Evolutionary conservation across 2,888 invertebrate species (phyloP).

Genomic region (Microplitis manilae): DNA sequence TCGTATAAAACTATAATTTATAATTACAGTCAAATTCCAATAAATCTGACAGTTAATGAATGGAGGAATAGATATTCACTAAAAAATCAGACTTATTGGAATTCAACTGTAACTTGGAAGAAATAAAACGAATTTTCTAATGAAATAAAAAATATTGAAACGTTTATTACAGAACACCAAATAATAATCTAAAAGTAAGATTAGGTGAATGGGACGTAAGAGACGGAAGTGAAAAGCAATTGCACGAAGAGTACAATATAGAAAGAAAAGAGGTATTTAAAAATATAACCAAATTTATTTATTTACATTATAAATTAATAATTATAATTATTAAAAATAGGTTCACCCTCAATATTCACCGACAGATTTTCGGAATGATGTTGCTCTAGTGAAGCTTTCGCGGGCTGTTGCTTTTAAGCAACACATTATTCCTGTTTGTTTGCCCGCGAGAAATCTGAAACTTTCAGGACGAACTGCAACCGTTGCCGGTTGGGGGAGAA

Average conservation of each 20-base stretch:
- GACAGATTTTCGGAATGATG: constrained; percentile 91
- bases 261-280: constrained; percentile 85
- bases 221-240: constrained; percentile 85
- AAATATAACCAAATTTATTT: neutral
- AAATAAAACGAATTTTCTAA: neutral
- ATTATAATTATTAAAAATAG: constrained; percentile 54
- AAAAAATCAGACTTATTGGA: too few species aligned
- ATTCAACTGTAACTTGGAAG: too few species aligned
- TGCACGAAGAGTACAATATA: constrained; percentile 90
- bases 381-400: constrained; percentile 87
- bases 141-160: neutral
- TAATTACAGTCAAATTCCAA: too few species aligned
- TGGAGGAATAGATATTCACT: too few species aligned
- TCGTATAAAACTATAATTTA: constrained; percentile 70
- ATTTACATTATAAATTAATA: constrained; percentile 1
- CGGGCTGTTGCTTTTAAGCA: constrained; percentile 89
- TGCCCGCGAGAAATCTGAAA: constrained; percentile 85
- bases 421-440: constrained; percentile 92
- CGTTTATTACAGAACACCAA: constrained; percentile 80
- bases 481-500: constrained; percentile 94
- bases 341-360: constrained; percentile 92
- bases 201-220: constrained; percentile 95
- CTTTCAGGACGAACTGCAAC: constrained; percentile 91
- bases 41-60: too few species aligned
- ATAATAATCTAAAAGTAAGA: constrained; percentile 89